Conservation (phyloP, 2,113 vertebrate species). For the Muntiacus reevesi region DNA sequence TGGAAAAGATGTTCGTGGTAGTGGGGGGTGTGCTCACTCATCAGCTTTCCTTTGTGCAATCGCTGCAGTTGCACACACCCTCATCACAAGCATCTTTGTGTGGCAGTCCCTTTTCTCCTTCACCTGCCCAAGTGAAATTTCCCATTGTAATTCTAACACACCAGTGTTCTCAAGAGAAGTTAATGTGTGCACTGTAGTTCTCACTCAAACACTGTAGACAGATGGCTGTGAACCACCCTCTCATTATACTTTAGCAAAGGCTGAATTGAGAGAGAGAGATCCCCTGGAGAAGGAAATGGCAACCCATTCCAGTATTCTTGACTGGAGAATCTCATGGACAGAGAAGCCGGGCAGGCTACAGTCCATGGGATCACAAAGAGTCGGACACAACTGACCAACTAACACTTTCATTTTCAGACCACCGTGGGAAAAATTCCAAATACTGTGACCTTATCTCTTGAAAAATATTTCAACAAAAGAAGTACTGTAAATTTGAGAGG, state of each 20-base stretch:
- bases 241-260: constrained; percentile 9
- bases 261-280: neutral
- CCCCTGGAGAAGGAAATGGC: neutral
- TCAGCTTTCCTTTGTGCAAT: constrained; percentile 78
- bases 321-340: neutral
- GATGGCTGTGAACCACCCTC: neutral
- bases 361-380: neutral
- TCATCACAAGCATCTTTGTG: constrained; percentile 60
- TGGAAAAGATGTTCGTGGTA: constrained; percentile 64
- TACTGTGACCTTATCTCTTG: neutral
- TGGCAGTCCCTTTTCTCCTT: neutral
- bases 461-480: neutral
- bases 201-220: constrained; percentile 7
- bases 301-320: neutral
- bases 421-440: neutral
- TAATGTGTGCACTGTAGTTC: constrained; percentile 16
- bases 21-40: constrained; percentile 70
- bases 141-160: constrained; percentile 37
- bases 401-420: neutral
- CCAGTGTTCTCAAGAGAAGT: neutral
- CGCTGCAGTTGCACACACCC: constrained; percentile 11
- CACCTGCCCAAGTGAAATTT: constrained; percentile 39
- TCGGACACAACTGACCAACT: neutral
- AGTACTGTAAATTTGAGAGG: neutral
- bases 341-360: neutral